Evolutionary conservation across 1,140 invertebrate species (phyloP), one percentile per base, ranked within the genome.

Genomic region (Drosophila dunni): DNA sequence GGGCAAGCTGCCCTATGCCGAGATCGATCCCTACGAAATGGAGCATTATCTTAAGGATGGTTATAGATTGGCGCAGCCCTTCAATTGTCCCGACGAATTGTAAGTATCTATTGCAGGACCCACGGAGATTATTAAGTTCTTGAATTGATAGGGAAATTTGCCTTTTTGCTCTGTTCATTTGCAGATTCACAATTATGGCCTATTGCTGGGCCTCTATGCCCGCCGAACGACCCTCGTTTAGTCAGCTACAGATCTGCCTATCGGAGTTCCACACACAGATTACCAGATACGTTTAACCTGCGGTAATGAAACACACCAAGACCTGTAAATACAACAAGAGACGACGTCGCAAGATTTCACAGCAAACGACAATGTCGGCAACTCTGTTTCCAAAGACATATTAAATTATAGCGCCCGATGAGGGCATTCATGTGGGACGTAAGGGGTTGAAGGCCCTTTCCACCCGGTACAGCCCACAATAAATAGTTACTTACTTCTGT

Each of bases 31-130:
- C 6, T 98, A 98, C 91, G 98, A 99, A 92, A 97, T 99, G 94
- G 95, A 95, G 7, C 95, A 96, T n/a, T 98, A 97, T 93, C 94
- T 99, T 29, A 94, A 96, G 67, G 97, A 98, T 89, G 97, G 98
- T 15, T 98, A 98, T 89, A 94, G 98, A 92, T 94, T 99, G 79
- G 96, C 97, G 13, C 98, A 99, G 91, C 98, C 98, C 20, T 95
- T 97, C 78, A 98, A 98, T 93, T 99, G 98, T 92, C 98, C 98
- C 0, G 98, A 99, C 94, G 97, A 99, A 94, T 92, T 99, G 95
- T 98, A 94, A 96, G 96, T 94, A 75, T 34, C 1, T 7, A 8
- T 7, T 38, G 33, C 8, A n/a, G 5, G 29, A n/a, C 24, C n/a
- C 10, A 4, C 29, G n/a, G 1, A 33, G n/a, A 9, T 17, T 17